Evolutionary conservation across 1,140 invertebrate species (phyloP), one percentile per base, ranked within the genome.

Genomic region (Drosophila virilis): DNA sequence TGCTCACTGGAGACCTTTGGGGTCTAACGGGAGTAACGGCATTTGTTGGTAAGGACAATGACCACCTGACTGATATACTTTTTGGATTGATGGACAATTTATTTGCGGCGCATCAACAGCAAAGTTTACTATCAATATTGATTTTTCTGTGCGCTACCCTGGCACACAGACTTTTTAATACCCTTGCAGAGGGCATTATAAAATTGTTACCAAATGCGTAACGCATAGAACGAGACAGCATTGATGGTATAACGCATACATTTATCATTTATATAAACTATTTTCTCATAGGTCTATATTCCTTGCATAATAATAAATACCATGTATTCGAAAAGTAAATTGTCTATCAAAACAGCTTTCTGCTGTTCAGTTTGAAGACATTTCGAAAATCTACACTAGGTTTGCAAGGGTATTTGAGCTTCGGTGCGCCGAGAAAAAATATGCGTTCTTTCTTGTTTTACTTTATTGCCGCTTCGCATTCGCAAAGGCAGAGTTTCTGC

Each of bases 31-130:
- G 17, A 46, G 65, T 58, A 37, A 64, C 28, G 37, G 22, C 35
- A 42, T 64, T 76, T 48, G 42, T n/a, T 65, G 22, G 37, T 12
- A 33, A 79, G 81, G 61, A 85, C 82, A 81, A 76, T 78, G 83
- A 82, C 82, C 78, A 86, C 82, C 82, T 86, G 83, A 86, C 64
- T 70, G 82, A 64, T 58, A 75, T 69, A 69, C 43, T 77, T 75
- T 40, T 40, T 55, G 9, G 43, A 62, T 38, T 64, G 13, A n/a
- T 32, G 22, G 17, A 12, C 37, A 45, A n/a, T 22, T 66, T 66
- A 32, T 37, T 32, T 67, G 38, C 9, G 42, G 57, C 69, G 37
- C 51, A 62, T 74, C 33, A 48, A 22, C 67, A 60, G 45, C 22
- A 10, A 69, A 61, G 69, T 64, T 71, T 77, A 80, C 68, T 86